phyloP scores from a whole-genome alignment of 2,888 invertebrate genomes.

The Clusia tigrina region DNA sequence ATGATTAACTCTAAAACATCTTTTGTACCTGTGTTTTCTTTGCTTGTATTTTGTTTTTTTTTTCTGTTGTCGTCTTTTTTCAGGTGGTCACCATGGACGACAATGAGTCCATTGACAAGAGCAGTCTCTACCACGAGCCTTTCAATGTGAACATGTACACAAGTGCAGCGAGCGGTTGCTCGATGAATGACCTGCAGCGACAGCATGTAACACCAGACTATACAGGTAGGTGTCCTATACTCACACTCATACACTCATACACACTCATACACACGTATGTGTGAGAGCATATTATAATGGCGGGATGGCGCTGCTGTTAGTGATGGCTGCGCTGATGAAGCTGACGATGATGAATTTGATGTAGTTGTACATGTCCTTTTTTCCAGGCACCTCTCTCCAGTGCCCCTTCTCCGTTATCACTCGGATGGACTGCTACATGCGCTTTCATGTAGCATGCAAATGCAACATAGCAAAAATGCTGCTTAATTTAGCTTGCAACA shows the following conservation, averaged over 20 bases:
- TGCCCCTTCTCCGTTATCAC: too few species aligned
- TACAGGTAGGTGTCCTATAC: slow-evolving; percentile 69
- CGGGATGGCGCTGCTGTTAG: not conserved
- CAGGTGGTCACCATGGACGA: slow-evolving; percentile 64
- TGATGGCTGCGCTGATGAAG: slow-evolving; percentile 37
- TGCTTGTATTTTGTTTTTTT: slow-evolving; percentile 39
- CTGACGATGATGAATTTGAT: slow-evolving; percentile 52
- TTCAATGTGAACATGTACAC: slow-evolving; percentile 66
- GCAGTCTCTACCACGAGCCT: slow-evolving; percentile 66
- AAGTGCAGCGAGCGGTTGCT: slow-evolving; percentile 65
- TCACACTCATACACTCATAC: too few species aligned
- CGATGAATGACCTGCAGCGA: slow-evolving; percentile 65
- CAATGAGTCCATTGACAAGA: slow-evolving; percentile 65
- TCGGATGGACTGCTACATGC: not conserved
- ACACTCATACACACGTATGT: too few species aligned
- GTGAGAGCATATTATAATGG: not conserved
- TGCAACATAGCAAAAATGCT: slow-evolving; percentile 42
- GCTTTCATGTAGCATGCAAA: slow-evolving; percentile 50
- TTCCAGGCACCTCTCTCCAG: not conserved
- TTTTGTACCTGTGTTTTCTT: slow-evolving; percentile 13
- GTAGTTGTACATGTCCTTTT: slow-evolving; percentile 21
- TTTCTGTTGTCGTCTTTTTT: slow-evolving; percentile 39
- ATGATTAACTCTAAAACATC: not conserved
- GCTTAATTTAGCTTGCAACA: slow-evolving; percentile 55
- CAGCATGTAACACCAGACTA: slow-evolving; percentile 69